Evolutionary conservation across 2,888 invertebrate species (phyloP).

Genomic region (Chymomyza amoena): DNA sequence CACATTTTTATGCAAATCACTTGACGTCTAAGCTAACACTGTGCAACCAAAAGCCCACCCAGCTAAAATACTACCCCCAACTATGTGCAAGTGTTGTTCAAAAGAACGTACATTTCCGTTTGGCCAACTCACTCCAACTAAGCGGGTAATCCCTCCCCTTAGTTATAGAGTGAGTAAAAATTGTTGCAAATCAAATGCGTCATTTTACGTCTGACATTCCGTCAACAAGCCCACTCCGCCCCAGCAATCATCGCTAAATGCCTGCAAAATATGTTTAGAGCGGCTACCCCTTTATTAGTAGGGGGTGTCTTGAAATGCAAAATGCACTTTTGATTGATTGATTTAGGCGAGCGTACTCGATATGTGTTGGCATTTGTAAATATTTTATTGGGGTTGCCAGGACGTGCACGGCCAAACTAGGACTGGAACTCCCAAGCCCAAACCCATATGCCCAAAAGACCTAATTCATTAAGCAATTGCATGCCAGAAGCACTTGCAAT

Average conservation of each 20-base stretch:
- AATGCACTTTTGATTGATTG: constrained; percentile 48
- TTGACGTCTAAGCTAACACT: constrained; percentile 3
- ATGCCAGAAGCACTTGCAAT: constrained; percentile 28
- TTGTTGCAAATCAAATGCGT: constrained; percentile 32
- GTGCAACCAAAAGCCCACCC: neutral
- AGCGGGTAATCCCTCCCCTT: too few species aligned
- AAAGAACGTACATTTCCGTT: constrained; percentile 49
- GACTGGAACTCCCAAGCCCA: constrained; percentile 13
- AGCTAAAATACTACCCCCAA: neutral
- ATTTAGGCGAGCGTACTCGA: constrained; percentile 30
- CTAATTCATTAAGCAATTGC: constrained; percentile 18
- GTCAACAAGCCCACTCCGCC: neutral
- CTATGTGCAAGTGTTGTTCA: neutral
- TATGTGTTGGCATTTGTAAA: constrained; percentile 61
- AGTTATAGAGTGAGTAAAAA: constrained; percentile 24
- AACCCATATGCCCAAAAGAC: constrained; percentile 8
- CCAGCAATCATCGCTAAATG: neutral
- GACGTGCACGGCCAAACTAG: too few species aligned
- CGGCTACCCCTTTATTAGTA: neutral
- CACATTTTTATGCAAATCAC: constrained; percentile 57
- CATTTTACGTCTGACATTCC: constrained; percentile 27
- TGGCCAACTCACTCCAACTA: constrained; percentile 26
- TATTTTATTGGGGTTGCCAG: constrained; percentile 40
- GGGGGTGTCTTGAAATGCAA: neutral
- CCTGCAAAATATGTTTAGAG: neutral